Conservation (phyloP, 2,113 vertebrate genomes). For the Phalacrocorax carbo region DNA sequence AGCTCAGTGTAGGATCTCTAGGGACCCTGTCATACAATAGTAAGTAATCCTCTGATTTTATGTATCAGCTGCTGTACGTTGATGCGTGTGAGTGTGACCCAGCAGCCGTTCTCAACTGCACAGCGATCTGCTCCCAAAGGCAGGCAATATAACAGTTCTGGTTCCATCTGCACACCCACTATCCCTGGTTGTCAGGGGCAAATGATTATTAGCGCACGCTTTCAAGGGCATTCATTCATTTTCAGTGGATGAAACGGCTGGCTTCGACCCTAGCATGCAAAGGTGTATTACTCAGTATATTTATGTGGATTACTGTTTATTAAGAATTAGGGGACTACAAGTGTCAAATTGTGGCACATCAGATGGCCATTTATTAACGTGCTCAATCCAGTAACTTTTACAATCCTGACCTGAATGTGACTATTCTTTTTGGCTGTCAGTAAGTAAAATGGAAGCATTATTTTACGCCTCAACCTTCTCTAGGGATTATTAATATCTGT, state of each 20-base stretch:
- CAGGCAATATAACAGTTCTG: background rate
- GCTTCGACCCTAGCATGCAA: background rate
- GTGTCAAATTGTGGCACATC: background rate
- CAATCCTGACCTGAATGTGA: background rate
- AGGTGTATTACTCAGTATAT: background rate
- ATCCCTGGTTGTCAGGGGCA: background rate
- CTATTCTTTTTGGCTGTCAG: background rate
- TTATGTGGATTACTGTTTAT: background rate
- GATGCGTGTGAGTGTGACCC: background rate
- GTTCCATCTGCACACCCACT: rapidly evolving
- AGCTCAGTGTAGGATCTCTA: background rate
- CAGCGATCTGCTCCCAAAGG: background rate
- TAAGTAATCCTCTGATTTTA: background rate
- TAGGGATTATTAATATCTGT: background rate
- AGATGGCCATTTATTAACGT: no score
- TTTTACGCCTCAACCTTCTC: background rate
- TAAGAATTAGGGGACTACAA: background rate
- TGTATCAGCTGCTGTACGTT: rapidly evolving
- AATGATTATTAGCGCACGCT: rapidly evolving
- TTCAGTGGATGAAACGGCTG: background rate
- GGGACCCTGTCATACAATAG: background rate
- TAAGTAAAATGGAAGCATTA: background rate
- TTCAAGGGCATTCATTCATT: background rate
- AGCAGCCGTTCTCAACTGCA: background rate
- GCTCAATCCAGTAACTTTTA: background rate